Base-by-base conservation (phyloP, 2,797 vertebrate genomes). In the Chelon labrosus region DNA sequence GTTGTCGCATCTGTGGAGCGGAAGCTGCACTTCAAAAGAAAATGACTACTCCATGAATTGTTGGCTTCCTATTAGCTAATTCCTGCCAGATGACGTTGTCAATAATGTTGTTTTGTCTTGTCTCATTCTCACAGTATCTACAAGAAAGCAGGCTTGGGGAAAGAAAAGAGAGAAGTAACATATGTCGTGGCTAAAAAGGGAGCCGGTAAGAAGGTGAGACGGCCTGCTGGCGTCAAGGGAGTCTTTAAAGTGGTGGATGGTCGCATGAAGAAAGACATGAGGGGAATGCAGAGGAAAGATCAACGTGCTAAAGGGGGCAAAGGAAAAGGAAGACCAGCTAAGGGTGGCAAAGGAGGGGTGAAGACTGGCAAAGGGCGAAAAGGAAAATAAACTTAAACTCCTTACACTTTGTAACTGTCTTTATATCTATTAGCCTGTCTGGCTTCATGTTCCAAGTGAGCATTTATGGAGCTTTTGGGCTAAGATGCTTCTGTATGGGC, bases 221-320 rank as follows among this genome's bases (percentile, higher is more conserved):
- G 98, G 5, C 98, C 98, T 1, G 86, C 95, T 0, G 98, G 98
- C 0, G 89, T 99, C 50, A 97, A 97, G 82, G 98, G 98, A 17
- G 90, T 96, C 19, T 99, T 98, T 91, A 97, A 97, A 65, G 97
- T 99, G 7, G 98, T 99, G 2, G 98, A 99, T 60, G 85, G 95
- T 7, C 95, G 98, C 66, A 95, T 99, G 96, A 99, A 99, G 91
- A 99, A 99, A 78, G 98, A 99, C n/a, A 89, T 94, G 79, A 93
- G 96, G 64, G 96, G 94, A 60, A 92, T 94, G 85, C 94, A 96
- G 57, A 92, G 90, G 35, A 96, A 95, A 66, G 96, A 97, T 0
- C 95, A 96, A 86, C 76, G 41, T 0, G 42, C 42, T 19, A 89
- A 84, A 65, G 82, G 89, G 1, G 75, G 76, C 3, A 91, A 89